These are phyloP conservation scores for Spea bombifrons DNA, from an alignment of 2,113 vertebrate genomes.

Conservation along the genomic window DNA sequence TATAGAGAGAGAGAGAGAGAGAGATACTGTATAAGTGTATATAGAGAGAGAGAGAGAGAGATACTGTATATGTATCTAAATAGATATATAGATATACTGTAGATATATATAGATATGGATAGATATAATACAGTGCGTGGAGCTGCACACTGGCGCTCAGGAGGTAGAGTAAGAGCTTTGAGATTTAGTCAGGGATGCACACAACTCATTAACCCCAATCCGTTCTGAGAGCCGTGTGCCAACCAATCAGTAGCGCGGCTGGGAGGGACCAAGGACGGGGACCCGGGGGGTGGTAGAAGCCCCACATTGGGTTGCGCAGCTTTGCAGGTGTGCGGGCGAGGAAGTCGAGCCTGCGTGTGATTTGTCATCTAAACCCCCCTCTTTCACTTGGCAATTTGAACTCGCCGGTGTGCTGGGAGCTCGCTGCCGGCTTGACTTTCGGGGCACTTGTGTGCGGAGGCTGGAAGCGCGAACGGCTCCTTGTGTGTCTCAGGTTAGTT, in stretches of 20 bases:
- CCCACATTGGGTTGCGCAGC: conserved; percentile 35
- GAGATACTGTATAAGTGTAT: too few relatives aligned
- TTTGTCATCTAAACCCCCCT: background rate
- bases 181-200: background rate
- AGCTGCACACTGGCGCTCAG: background rate
- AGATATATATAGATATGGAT: too few relatives aligned
- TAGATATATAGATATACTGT: too few relatives aligned
- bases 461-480: background rate
- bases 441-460: conserved; percentile 1
- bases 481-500: conserved; percentile 22
- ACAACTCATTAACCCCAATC: conserved; percentile 36
- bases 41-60: too few relatives aligned
- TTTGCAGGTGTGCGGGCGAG: conserved; percentile 41
- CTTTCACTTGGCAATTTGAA: background rate
- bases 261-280: conserved; percentile 15
- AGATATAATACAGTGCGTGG: too few relatives aligned
- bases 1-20: too few relatives aligned
- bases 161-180: background rate
- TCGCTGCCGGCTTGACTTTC: background rate
- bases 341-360: conserved; percentile 24
- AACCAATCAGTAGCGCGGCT: conserved; percentile 24
- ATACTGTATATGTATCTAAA: too few relatives aligned
- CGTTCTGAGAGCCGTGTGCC: background rate
- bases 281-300: conserved; percentile 9
- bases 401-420: conserved; percentile 1